phyloP scores from a whole-genome alignment of 2,113 vertebrate genomes.

The Thalassarche chlororhynchos region DNA sequence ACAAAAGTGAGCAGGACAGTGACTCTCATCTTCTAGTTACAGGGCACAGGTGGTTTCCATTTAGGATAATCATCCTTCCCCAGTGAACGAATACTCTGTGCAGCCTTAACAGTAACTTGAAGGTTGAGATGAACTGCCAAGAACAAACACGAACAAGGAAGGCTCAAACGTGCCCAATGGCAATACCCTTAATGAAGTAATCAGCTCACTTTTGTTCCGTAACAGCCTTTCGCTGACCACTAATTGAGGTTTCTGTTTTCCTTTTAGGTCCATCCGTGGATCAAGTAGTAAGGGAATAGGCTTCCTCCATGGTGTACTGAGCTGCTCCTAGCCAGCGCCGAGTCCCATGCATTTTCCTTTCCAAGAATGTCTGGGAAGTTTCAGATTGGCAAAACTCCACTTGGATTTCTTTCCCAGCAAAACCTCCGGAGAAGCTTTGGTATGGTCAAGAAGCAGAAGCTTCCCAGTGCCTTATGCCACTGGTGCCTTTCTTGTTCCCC shows the following conservation, averaged over 20 bases:
- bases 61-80: conserved; percentile 5
- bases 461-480: not conserved
- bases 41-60: not conserved
- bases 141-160: not conserved
- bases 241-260: not conserved
- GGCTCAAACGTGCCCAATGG: not conserved
- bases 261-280: not conserved
- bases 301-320: not conserved
- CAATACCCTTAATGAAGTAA: not conserved
- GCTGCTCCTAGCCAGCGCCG: not conserved
- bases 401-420: not conserved
- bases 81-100: not conserved
- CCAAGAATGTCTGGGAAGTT: not conserved
- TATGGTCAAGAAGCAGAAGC: not conserved
- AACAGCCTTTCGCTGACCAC: not conserved
- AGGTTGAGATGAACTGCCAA: not conserved
- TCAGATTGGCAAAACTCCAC: not conserved
- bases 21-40: not conserved
- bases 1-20: not conserved
- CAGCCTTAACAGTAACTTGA: not conserved
- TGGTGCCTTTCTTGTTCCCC: fast-evolving
- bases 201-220: not conserved
- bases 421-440: not conserved
- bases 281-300: not conserved
- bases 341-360: not conserved